phyloP scores from a whole-genome alignment of 2,888 invertebrate species.

The Melinaea menophilus region DNA sequence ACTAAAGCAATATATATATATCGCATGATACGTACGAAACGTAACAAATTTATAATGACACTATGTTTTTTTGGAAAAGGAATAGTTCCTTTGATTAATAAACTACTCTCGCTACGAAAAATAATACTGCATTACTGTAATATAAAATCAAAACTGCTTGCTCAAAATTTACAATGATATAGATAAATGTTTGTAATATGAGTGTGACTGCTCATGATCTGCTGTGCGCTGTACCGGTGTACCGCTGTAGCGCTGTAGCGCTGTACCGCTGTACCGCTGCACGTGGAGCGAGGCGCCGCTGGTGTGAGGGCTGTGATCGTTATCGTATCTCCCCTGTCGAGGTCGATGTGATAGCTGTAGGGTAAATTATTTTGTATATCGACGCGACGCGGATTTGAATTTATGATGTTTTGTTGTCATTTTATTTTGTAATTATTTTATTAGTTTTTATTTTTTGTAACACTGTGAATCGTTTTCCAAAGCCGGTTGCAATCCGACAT shows the following conservation, averaged over 20 bases:
- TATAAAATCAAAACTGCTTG: slow-evolving; percentile 3
- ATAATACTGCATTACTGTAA: too few relatives aligned
- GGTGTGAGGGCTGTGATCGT: slow-evolving; percentile 66
- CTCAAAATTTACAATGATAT: slow-evolving; percentile 17
- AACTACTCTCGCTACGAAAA: too few relatives aligned
- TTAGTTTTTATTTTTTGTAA: not conserved
- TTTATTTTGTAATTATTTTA: slow-evolving; percentile 7
- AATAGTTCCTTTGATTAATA: too few relatives aligned
- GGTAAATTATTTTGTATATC: not conserved
- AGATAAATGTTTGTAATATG: slow-evolving; percentile 28
- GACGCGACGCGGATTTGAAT: not conserved
- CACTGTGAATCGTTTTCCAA: not conserved
- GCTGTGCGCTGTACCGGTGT: not conserved
- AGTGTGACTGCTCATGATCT: slow-evolving; percentile 24
- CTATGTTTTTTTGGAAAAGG: too few relatives aligned
- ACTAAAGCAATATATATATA: too few relatives aligned
- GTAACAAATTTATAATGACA: too few relatives aligned
- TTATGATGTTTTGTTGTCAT: not conserved
- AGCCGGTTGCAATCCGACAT: not conserved
- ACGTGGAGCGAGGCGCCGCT: slow-evolving; percentile 31
- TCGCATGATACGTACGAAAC: too few relatives aligned
- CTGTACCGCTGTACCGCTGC: not conserved
- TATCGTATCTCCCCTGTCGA: slow-evolving; percentile 42
- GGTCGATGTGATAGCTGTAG: slow-evolving; percentile 2
- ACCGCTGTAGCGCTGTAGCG: too few relatives aligned